phyloP scores from a whole-genome alignment of 2,888 invertebrate genomes.

The Xestia xanthographa region DNA sequence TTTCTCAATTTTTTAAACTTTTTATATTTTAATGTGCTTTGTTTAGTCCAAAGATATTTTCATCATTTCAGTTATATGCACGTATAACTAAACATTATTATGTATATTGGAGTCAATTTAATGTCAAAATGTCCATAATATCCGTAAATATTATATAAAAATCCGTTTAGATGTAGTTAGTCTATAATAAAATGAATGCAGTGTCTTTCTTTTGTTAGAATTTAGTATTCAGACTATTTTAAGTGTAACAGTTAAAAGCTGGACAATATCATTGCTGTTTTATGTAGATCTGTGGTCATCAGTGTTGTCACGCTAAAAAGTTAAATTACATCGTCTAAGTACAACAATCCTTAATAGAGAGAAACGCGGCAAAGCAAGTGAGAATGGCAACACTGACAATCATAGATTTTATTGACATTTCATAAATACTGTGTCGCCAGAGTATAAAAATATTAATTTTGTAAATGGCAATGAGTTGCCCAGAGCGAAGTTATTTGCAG shows the following conservation, averaged over 20 bases:
- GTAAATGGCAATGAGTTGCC: conserved; percentile 72
- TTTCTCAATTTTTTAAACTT: conserved; percentile 51
- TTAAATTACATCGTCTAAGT: conserved; percentile 44
- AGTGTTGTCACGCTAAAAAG: conserved; percentile 44
- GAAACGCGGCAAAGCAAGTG: neutral
- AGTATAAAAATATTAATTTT: conserved; percentile 57
- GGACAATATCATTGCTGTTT: conserved; percentile 72
- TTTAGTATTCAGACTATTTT: conserved; percentile 73
- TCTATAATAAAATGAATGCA: conserved; percentile 67
- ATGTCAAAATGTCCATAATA: conserved; percentile 63
- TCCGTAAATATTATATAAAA: conserved; percentile 55
- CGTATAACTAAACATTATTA: conserved; percentile 67
- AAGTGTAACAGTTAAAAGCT: conserved; percentile 74
- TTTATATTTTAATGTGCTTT: conserved; percentile 71
- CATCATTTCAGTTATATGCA: conserved; percentile 69
- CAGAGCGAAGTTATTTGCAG: conserved; percentile 63
- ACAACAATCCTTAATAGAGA: conserved; percentile 49
- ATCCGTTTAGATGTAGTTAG: conserved; percentile 67
- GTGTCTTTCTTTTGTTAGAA: conserved; percentile 75
- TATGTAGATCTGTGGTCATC: conserved; percentile 44
- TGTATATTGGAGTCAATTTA: conserved; percentile 67
- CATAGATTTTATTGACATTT: conserved; percentile 41
- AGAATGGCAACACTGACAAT: conserved; percentile 62
- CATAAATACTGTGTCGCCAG: conserved; percentile 64
- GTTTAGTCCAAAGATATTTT: conserved; percentile 79